Percentiles rank a stretch among this genome's conserved stretches.
Conservation (phyloP, 2,797 vertebrate species). For the Pangasius larnaudii region DNA sequence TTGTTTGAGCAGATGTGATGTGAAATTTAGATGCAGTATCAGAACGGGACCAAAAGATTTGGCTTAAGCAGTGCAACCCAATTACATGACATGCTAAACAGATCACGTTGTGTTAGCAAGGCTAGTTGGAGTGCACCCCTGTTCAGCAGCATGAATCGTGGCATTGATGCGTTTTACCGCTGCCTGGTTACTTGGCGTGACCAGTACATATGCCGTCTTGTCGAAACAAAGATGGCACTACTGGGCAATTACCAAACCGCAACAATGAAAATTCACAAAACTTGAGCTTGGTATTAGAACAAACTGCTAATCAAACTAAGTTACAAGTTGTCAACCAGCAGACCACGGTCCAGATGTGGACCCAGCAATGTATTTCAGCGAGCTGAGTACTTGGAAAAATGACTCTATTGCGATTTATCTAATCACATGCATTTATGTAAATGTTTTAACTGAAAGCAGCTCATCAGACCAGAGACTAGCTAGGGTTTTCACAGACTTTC, state of each 20-base stretch:
- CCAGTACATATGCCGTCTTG: too few species aligned
- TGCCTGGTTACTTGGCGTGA: too few species aligned
- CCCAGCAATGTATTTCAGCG: background rate
- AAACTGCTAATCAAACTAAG: background rate
- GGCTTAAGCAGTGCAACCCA: background rate
- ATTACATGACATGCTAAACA: background rate
- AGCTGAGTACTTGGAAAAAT: background rate
- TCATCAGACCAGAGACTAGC: background rate
- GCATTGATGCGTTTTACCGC: background rate
- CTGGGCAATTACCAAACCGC: background rate
- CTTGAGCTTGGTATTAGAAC: background rate
- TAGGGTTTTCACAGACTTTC: background rate
- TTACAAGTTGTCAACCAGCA: background rate
- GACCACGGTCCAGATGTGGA: background rate
- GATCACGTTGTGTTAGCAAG: background rate
- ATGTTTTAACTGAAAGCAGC: background rate
- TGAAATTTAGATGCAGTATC: background rate
- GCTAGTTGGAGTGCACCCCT: background rate
- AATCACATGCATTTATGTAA: background rate
- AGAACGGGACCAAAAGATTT: background rate
- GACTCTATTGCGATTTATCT: background rate
- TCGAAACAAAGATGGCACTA: background rate
- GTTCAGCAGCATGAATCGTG: background rate
- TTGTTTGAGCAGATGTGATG: background rate
- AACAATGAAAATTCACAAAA: background rate